These are phyloP conservation scores for Cephus cinctus DNA, from an alignment of 1,140 invertebrate genomes.

Conservation along the genomic window DNA sequence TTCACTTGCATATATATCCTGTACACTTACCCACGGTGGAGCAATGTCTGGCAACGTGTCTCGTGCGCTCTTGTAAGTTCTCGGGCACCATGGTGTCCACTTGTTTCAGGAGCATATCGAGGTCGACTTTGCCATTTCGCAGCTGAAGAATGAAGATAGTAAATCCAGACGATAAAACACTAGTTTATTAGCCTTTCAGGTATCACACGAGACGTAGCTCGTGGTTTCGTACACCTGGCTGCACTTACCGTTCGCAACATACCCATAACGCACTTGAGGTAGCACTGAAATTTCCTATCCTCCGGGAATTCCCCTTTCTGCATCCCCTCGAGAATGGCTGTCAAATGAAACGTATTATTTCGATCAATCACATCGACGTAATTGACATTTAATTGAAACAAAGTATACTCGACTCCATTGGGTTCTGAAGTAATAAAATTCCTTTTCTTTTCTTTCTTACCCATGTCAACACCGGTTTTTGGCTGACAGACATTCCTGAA, in stretches of 20 bases:
- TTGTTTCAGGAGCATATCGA: conserved; percentile 4
- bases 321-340: conserved; percentile 19
- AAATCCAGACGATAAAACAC: background rate
- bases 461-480: conserved; percentile 12
- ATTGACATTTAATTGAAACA: background rate
- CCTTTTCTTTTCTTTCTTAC: conserved; percentile 6
- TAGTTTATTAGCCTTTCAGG: background rate
- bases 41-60: too few species aligned
- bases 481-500: conserved; percentile 18
- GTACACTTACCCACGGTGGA: too few species aligned
- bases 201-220: too few species aligned
- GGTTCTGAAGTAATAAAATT: background rate
- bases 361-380: background rate
- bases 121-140: background rate
- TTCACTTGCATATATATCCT: too few species aligned
- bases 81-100: conserved; percentile 9
- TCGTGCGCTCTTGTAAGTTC: conserved; percentile 3
- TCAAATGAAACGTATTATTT: background rate
- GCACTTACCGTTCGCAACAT: conserved; percentile 24
- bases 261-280: conserved; percentile 17
- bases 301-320: conserved; percentile 21
- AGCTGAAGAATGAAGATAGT: background rate
- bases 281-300: conserved; percentile 22
- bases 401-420: too few species aligned
- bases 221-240: too few species aligned